Evolutionary conservation across 1,140 invertebrate genomes (phyloP), one percentile per base, ranked within the genome.

Genomic region (Matsumurasca onukii): DNA sequence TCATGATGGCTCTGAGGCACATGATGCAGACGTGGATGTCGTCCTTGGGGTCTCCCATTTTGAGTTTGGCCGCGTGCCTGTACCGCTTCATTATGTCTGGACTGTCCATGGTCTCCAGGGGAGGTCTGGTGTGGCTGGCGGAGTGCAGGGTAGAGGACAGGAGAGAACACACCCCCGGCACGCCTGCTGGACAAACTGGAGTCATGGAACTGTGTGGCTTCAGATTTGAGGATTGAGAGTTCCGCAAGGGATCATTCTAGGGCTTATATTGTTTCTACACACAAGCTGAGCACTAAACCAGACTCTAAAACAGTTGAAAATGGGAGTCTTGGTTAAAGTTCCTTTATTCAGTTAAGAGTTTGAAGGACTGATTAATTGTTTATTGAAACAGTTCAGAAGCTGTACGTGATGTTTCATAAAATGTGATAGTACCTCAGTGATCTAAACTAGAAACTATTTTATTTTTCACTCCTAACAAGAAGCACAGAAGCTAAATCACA

Each of bases 1-100:
- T 99, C 97, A 99, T 99, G 75, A 99, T 99, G 63, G 98, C 97
- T 31, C 98, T 86, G 83, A 99, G 89, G 82, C 97, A 99, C 88
- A 98, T 93, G 73, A 99, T 98, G 84, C 96, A 98, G 65, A 99
- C 95, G 81, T 99, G 98, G 73, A 99, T 97, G 79, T 99, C 98
- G 80, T 99, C 97, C 72, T 96, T 95, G 48, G 95, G 92, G 75
- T 98, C 95, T 48, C 97, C 98, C 93, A 98, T 98, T 78, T 98
- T 98, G 31, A 98, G 83, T 76, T 93, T 89, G 24, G 92, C 91
- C 12, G 94, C 91, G 79, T 95, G 93, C 67, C 91, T 84, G 1
- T 91, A 92, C 67, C 92, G 85, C 66, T 91, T 81, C 74, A 88
- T 89, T 57, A 91, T 82, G 70, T 85, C 85, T 31, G 89, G 89